Evolutionary conservation across 2,113 vertebrate genomes (phyloP).

Genomic region (Colaptes auratus): DNA sequence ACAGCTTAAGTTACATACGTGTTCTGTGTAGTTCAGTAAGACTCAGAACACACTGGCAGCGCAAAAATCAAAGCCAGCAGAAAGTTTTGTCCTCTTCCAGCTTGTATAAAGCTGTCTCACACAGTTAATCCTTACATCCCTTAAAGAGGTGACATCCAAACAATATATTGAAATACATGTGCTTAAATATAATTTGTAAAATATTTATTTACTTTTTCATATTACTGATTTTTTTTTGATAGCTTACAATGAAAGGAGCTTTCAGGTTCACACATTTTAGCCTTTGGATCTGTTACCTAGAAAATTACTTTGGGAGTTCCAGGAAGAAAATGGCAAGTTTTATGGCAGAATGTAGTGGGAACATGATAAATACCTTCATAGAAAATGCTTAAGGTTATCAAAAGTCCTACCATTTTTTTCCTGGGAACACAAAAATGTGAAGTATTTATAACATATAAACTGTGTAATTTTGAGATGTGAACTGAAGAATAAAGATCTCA

Average conservation of each 20-base stretch:
- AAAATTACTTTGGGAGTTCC: not conserved
- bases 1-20: not conserved
- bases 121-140: not conserved
- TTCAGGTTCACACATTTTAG: not conserved
- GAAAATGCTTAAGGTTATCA: not conserved
- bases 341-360: not conserved
- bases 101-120: not conserved
- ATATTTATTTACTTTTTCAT: not conserved
- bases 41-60: not conserved
- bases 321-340: not conserved
- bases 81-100: not conserved
- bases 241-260: not conserved
- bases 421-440: not conserved
- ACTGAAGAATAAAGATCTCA: not conserved
- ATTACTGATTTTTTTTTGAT: not conserved
- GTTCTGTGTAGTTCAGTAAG: not conserved
- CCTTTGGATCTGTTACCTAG: not conserved
- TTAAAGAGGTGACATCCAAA: not conserved
- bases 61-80: not conserved
- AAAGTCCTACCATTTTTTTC: not conserved
- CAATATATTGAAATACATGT: not conserved
- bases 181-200: fast-evolving
- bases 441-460: not conserved
- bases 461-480: not conserved
- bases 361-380: not conserved